Base-by-base conservation (phyloP, 2,888 invertebrate species). In the Leucophora obtusa region DNA sequence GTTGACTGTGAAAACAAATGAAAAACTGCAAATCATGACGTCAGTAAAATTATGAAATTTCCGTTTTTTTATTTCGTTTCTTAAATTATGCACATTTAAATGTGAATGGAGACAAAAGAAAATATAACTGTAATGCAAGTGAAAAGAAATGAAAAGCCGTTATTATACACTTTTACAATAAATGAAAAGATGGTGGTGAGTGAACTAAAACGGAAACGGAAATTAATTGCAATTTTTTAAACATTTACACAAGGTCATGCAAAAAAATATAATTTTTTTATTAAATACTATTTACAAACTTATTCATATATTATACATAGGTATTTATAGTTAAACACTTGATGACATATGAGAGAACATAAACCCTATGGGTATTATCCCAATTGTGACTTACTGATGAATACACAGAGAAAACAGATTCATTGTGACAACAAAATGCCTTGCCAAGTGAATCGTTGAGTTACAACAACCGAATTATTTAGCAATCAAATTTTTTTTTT, bases 201-300 rank as follows among this genome's bases (percentile, higher is more conserved):
- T 68, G 62, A 70, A 60, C 54, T 54, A 33, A 79, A 70, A 60
- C 74, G 79, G 74, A 74, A 79, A 70, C 63, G 65, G 54, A 74
- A 74, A 65, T 79, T 74, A 74, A 74, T 79, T 74, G 74, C 70
- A 74, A 59, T 65, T 68, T 74, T 47, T 47, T 11, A 43, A 43
- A 35, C 73, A 43, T 59, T 73, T 65, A 35, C 73, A 74, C 73
- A 74, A 79, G 74, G 79, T 79, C 73, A 70, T 35, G 43, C 33
- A 62, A 15, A 56, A 56, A 10, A 14, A n/a, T 56, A 18, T 18
- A 38, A 38, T 14, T 17, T 51, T 51, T 51, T 17, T 51, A 51
- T 51, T 51, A 15, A 1, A 9, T 5, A 7, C n/a, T n/a, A n/a
- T n/a, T n/a, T n/a, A n/a, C n/a, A n/a, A n/a, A n/a, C n/a, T n/a